Evolutionary conservation across 2,113 vertebrate species (phyloP).

Genomic region (Heteronetta atricapilla): DNA sequence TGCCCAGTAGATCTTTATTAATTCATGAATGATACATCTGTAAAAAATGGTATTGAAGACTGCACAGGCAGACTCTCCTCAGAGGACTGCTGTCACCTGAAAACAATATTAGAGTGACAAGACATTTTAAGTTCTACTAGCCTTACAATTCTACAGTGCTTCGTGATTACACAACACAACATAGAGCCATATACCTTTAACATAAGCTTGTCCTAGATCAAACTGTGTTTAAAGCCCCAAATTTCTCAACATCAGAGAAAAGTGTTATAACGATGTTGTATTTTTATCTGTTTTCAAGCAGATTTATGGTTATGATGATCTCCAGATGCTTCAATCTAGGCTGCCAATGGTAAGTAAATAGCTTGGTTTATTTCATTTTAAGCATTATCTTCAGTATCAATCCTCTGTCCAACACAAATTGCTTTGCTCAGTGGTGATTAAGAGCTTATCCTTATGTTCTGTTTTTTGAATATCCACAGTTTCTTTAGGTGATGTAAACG

Average conservation of each 20-base stretch:
- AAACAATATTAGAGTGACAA: neutral
- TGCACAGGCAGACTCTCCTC: neutral
- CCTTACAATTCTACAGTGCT: neutral
- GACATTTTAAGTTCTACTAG: neutral
- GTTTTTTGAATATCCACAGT: neutral
- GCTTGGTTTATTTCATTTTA: neutral
- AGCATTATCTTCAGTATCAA: neutral
- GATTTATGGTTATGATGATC: constrained; percentile 97
- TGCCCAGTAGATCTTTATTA: neutral
- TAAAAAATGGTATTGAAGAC: neutral
- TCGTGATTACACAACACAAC: accelerated
- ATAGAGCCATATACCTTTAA: neutral
- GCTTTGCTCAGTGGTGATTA: accelerated
- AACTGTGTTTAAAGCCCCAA: neutral
- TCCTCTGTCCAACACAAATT: neutral
- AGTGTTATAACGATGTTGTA: neutral
- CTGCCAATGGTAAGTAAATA: constrained; percentile 89
- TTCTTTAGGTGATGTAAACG: neutral
- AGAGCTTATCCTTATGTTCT: neutral
- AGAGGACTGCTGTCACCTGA: neutral
- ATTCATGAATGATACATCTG: neutral
- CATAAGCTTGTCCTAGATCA: neutral
- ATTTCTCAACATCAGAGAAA: neutral
- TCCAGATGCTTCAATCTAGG: constrained; percentile 96
- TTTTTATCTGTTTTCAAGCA: constrained; percentile 75